These are phyloP conservation scores for Pachymerium ferrugineum DNA, from an alignment of 2,888 invertebrate genomes.

Conservation along the genomic window DNA sequence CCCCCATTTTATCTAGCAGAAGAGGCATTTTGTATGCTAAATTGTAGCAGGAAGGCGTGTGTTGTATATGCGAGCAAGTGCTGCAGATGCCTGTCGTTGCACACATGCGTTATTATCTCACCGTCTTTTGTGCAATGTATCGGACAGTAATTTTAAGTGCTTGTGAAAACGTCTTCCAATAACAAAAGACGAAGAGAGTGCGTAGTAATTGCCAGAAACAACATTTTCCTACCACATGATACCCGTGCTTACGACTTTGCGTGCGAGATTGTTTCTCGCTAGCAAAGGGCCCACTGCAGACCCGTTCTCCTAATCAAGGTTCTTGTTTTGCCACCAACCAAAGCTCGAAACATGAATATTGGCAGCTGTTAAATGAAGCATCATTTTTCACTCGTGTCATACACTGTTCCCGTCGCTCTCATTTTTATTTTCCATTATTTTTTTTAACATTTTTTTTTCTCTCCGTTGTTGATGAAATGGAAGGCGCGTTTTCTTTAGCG, in stretches of 20 bases:
- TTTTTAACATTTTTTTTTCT: neutral
- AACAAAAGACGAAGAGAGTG: slow-evolving; percentile 2
- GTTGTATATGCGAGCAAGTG: too few relatives aligned
- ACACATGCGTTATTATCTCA: slow-evolving; percentile 15
- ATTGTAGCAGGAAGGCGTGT: neutral
- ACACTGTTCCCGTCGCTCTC: too few relatives aligned
- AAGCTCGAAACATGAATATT: slow-evolving; percentile 3
- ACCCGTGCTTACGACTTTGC: neutral
- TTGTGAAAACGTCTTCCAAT: slow-evolving; percentile 14
- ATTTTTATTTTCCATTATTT: neutral
- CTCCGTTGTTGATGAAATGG: neutral
- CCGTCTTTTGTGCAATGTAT: neutral
- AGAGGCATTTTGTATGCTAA: slow-evolving; percentile 18
- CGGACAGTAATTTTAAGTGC: slow-evolving; percentile 18
- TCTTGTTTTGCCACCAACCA: neutral
- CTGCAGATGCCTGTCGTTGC: slow-evolving; percentile 1
- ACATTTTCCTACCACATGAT: neutral
- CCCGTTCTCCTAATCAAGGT: neutral
- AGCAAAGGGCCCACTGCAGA: neutral
- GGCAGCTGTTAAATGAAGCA: neutral
- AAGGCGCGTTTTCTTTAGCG: neutral
- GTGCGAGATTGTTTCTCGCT: neutral
- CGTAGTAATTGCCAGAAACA: slow-evolving; percentile 3
- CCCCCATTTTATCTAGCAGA: slow-evolving; percentile 7
- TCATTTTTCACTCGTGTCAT: too few relatives aligned